A percentile compares a stretch with the other conserved stretches of the same genome.
These are phyloP conservation scores for Hippopotamyrus pictus DNA, from an alignment of 2,797 vertebrate genomes.

Conservation along the genomic window DNA sequence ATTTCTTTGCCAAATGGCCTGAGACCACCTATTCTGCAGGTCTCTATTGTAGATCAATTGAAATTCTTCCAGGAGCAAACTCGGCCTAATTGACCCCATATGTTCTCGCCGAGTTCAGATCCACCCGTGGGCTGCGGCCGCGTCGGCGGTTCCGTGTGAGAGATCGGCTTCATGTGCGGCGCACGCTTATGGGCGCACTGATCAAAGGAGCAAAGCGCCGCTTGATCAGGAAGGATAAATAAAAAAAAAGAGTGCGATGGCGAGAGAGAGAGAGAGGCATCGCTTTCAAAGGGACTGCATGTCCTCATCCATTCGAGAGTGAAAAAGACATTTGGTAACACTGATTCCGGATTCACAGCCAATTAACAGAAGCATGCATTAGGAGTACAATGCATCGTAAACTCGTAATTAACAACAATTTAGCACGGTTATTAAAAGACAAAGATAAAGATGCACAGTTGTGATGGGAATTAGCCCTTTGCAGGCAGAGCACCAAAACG, in stretches of 20 bases:
- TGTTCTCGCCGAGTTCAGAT: slow-evolving; percentile 57
- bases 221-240: slow-evolving; percentile 37
- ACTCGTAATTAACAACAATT: slow-evolving; percentile 31
- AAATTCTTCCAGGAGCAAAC: slow-evolving; percentile 58
- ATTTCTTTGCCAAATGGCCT: slow-evolving; percentile 64
- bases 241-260: slow-evolving; percentile 16
- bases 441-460: slow-evolving; percentile 20
- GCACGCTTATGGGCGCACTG: slow-evolving; percentile 31
- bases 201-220: slow-evolving; percentile 45
- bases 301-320: slow-evolving; percentile 4
- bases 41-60: slow-evolving; percentile 58
- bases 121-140: slow-evolving; percentile 44
- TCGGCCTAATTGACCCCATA: slow-evolving; percentile 66
- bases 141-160: slow-evolving; percentile 37
- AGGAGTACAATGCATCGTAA: slow-evolving; percentile 21
- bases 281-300: background rate
- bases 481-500: slow-evolving; percentile 39
- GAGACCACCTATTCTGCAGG: slow-evolving; percentile 63
- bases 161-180: slow-evolving; percentile 35
- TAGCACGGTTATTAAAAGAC: slow-evolving; percentile 31
- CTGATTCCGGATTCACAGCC: slow-evolving; percentile 16
- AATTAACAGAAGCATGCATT: slow-evolving; percentile 24
- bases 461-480: slow-evolving; percentile 29
- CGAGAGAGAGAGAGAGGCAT: slow-evolving; percentile 16
- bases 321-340: background rate